Base-by-base conservation (phyloP, 2,113 vertebrate species). In the Notarius quadriscutis region DNA sequence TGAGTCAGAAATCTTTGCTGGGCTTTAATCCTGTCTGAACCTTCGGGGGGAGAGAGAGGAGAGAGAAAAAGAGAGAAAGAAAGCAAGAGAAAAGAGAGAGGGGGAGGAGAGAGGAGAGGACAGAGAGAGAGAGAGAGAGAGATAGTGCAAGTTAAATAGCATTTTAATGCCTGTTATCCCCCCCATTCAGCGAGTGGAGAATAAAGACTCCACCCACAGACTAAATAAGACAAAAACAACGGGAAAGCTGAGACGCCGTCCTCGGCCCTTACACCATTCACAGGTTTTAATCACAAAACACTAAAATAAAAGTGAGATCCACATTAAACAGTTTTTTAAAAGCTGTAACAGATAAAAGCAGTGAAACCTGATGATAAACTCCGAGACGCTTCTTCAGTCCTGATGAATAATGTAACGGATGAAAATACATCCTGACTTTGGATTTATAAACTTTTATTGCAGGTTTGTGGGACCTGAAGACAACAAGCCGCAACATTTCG, bases 21-120 rank as follows among this genome's bases (percentile, higher is more conserved):
- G n/a, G 5, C 86, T 89, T 89, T 87, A 86, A 89, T 89, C 89
- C 79, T 55, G 69, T 78, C 8, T 81, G 79, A 87, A 87, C 48
- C 69, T 79, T 58, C 27, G 4, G 20, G 17, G 34, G 11, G 71
- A 48, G 34, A 48, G 17, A 48, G 30, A 72, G 17, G 2, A 48
- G 71, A 72, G 34, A 48, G 14, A 7, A 34, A 15, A 30, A 71
- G 15, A 34, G 30, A 72, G 30, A 17, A 15, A 71, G 27, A 14
- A 15, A 34, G 67, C 34, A 14, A 71, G 67, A 71, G n/a, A 69
- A 41, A 41, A 41, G 34, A 41, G 34, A 41, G 34, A 41, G 34
- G 34, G 34, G 34, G 34, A 41, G 34, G 14, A 69, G 4, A 6
- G 67, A 69, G n/a, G 67, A 69, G n/a, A 30, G 27, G 34, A 34